Percentiles rank a stretch among this genome's conserved stretches.
Evolutionary conservation across 2,888 invertebrate genomes (phyloP).

Genomic region (Eupithecia pulchellata): DNA sequence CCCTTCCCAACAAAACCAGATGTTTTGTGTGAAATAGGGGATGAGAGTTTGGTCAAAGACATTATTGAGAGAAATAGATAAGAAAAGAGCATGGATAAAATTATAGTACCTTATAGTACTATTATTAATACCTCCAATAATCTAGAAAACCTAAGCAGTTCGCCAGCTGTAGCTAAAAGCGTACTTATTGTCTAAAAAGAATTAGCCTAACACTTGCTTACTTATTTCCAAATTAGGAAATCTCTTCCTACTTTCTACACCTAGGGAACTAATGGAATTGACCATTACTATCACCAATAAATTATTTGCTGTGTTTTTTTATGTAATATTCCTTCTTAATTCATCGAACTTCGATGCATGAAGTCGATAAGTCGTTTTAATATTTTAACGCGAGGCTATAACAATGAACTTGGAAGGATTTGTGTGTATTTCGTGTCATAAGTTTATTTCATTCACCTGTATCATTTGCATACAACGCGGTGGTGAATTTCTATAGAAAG

Average conservation of each 20-base stretch:
- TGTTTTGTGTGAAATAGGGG: neutral
- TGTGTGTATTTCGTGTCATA: constrained; percentile 67
- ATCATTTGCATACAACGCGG: constrained; percentile 51
- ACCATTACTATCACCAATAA: neutral
- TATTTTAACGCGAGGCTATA: constrained; percentile 49
- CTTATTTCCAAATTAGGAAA: neutral
- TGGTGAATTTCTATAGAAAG: neutral
- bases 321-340: neutral
- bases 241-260: neutral
- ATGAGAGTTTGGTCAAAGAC: neutral
- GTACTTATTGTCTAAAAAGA: neutral
- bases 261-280: neutral
- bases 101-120: too few species aligned
- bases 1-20: too few species aligned
- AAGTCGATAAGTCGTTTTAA: constrained; percentile 39
- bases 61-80: neutral
- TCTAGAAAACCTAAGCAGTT: neutral
- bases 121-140: neutral
- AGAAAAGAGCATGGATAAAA: too few species aligned
- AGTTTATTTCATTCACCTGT: constrained; percentile 59
- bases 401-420: constrained; percentile 66
- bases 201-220: neutral
- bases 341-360: constrained; percentile 2
- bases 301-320: neutral
- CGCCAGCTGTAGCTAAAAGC: neutral